Evolutionary conservation across 2,113 vertebrate genomes (phyloP), one percentile per base, ranked within the genome.

Genomic region (Colistium nudipinnis): DNA sequence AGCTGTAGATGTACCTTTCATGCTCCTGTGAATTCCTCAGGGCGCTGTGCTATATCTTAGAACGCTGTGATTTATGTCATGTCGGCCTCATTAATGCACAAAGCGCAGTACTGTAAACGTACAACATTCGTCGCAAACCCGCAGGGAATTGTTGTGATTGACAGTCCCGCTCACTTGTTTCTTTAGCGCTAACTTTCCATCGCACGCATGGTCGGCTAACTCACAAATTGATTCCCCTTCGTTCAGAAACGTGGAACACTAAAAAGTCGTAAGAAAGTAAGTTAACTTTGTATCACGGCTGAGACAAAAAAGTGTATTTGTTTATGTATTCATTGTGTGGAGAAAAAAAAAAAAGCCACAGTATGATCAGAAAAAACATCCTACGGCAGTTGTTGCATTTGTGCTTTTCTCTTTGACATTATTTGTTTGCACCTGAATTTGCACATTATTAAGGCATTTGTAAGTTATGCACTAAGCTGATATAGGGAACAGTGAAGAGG

Each of bases 1-100:
- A 79, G 74, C 66, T 74, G 84, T 57, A 70, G 83, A 74, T 82
- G 84, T 76, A 84, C 77, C 70, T 81, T 74, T 86, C 74, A 78
- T 79, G 66, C 74, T 79, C 62, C 70, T 76, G 68, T 74, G 68
- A 78, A 87, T 74, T 90, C 82, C 84, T 68, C 41, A 1, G 76
- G 63, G 84, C 48, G 0, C 69, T 87, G 86, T 87, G 71, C 85
- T 78, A 84, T 25, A 76, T 84, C 0, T 56, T 62, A 62, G 22
- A 44, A 43, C 48, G 56, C 22, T 3, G 1, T 68, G 62, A 66
- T 71, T 76, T 79, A 45, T 62, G 72, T 82, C 68, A 59, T 74
- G 60, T 76, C 73, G 74, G 64, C 52, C 78, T 86, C 79, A 78
- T 88, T 80, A 83, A 78, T 80, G 80, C 74, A 69, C 53, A 83